Percentiles rank a stretch among this genome's conserved stretches.
phyloP scores from a whole-genome alignment of 2,797 vertebrate species.

The Sphenopsis melanotis region DNA sequence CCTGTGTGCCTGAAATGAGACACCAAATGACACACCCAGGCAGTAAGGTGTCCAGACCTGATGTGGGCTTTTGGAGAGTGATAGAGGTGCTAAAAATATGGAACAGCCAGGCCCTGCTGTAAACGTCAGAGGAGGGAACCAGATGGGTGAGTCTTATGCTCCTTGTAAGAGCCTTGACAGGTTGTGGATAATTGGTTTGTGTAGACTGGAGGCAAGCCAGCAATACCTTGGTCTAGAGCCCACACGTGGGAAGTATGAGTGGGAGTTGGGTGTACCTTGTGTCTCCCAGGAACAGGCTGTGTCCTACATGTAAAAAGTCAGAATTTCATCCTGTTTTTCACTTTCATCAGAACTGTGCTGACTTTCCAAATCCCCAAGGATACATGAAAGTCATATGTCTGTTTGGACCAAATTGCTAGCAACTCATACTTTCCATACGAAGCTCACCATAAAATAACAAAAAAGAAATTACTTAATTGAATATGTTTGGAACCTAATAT shows the following conservation, averaged over 20 bases:
- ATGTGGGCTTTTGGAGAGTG: neutral
- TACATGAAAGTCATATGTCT: neutral
- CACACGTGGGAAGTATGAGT: neutral
- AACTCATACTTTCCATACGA: slow-evolving; percentile 45
- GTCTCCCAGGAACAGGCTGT: neutral
- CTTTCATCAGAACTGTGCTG: neutral
- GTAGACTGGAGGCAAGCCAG: neutral
- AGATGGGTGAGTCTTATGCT: neutral
- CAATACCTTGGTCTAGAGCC: neutral
- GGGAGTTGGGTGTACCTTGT: neutral
- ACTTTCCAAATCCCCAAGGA: neutral
- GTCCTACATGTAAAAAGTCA: neutral
- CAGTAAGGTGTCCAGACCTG: neutral
- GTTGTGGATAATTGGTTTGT: neutral
- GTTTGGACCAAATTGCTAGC: neutral
- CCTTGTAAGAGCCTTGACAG: neutral
- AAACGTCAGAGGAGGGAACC: neutral
- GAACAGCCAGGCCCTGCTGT: neutral
- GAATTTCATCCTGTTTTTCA: neutral
- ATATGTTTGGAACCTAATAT: slow-evolving; percentile 35
- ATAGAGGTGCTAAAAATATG: neutral
- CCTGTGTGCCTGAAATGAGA: neutral
- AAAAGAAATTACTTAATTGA: slow-evolving; percentile 34
- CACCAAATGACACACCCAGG: neutral
- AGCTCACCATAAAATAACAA: slow-evolving; percentile 25